Conservation (phyloP, 2,888 invertebrate species). For the Myathropa florea region DNA sequence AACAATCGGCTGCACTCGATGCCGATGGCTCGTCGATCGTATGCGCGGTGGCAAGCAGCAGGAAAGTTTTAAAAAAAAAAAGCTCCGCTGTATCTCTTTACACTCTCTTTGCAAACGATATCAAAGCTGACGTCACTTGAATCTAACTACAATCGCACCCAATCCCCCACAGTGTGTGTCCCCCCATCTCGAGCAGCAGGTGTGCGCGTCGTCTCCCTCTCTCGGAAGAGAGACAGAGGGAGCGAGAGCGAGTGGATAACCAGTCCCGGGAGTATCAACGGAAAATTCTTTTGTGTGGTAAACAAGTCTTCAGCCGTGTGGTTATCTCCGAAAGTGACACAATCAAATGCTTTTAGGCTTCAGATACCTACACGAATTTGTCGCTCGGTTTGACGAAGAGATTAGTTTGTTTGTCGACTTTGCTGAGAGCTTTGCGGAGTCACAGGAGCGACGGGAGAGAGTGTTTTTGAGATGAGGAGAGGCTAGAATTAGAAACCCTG, state of each 20-base stretch:
- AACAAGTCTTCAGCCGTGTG: constrained; percentile 34
- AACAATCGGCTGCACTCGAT: constrained; percentile 19
- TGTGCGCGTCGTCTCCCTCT: neutral
- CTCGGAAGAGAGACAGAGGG: neutral
- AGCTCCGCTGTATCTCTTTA: constrained; percentile 30
- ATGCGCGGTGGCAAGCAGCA: constrained; percentile 29
- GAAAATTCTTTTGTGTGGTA: constrained; percentile 1
- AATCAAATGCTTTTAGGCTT: constrained; percentile 22
- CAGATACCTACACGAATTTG: constrained; percentile 24
- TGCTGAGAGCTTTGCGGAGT: neutral
- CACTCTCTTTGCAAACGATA: neutral
- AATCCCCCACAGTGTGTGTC: too few relatives aligned
- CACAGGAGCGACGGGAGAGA: neutral
- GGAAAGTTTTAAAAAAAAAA: constrained; percentile 50
- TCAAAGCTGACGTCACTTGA: neutral
- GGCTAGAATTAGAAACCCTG: constrained; percentile 19
- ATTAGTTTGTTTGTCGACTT: constrained; percentile 18
- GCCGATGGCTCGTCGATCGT: constrained; percentile 1
- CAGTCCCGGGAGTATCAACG: neutral
- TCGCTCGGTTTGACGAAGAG: constrained; percentile 27
- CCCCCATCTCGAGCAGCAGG: neutral
- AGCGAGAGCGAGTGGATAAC: neutral
- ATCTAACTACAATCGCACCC: too few relatives aligned
- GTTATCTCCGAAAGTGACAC: neutral
- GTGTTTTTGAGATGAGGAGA: constrained; percentile 7